Conservation (phyloP, 2,113 vertebrate genomes). For the Fulmarus glacialis region DNA sequence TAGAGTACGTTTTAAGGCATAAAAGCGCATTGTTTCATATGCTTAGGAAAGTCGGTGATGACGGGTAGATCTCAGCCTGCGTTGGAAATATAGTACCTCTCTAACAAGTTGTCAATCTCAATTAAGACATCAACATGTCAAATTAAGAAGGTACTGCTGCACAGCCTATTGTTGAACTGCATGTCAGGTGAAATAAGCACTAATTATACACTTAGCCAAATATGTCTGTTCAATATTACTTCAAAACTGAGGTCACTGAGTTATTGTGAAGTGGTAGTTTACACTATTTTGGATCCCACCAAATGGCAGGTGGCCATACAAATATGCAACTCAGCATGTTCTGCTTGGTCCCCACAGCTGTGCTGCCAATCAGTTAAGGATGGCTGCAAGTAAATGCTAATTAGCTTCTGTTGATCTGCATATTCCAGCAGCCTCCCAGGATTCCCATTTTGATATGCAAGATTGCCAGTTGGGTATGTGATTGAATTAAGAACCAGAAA, state of each 20-base stretch:
- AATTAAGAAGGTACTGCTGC: conserved; percentile 75
- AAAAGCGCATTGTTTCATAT: conserved; percentile 19
- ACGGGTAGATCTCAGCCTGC: conserved; percentile 48
- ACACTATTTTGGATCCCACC: conserved; percentile 80
- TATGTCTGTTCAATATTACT: conserved; percentile 72
- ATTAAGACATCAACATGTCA: conserved; percentile 80
- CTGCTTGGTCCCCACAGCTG: conserved; percentile 85
- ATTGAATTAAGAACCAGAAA: conserved; percentile 79
- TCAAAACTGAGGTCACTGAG: conserved; percentile 76
- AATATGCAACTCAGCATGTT: conserved; percentile 84
- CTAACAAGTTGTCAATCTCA: conserved; percentile 79
- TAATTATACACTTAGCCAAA: conserved; percentile 79
- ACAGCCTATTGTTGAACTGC: conserved; percentile 73
- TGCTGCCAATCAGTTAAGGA: conserved; percentile 84
- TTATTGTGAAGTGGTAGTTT: conserved; percentile 76
- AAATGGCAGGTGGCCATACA: conserved; percentile 85
- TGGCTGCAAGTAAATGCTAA: conserved; percentile 86
- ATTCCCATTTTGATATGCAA: conserved; percentile 82
- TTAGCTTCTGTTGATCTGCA: conserved; percentile 88
- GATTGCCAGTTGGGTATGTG: conserved; percentile 81
- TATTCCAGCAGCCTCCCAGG: conserved; percentile 82
- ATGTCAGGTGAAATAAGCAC: conserved; percentile 82
- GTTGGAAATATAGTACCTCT: conserved; percentile 52
- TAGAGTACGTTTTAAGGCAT: conserved; percentile 13
- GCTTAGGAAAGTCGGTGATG: conserved; percentile 19